A percentile compares a stretch with the other conserved stretches of the same genome.
Evolutionary conservation across 1,140 invertebrate species (phyloP).

Genomic region (Schlechtendalia chinensis): DNA sequence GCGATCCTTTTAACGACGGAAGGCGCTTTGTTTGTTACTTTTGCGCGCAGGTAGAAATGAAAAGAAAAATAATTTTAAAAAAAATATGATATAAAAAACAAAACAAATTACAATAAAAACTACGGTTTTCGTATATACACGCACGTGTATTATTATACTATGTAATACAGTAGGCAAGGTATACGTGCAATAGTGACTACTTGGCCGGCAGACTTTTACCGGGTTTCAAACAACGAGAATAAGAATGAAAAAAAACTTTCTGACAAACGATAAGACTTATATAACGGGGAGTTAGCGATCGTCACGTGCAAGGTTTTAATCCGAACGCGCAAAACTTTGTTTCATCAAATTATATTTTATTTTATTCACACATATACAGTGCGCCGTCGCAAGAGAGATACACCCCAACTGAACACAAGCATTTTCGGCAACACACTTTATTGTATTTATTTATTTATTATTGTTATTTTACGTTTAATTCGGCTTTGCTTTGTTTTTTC

Average conservation of each 20-base stretch:
- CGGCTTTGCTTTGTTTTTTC: not conserved
- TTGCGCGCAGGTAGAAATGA: too few species aligned
- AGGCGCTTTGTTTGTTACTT: not conserved
- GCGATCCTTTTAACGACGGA: not conserved
- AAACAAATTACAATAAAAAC: not conserved
- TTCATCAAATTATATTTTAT: slow-evolving; percentile 38
- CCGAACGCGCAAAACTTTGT: slow-evolving; percentile 1
- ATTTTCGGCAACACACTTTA: too few species aligned
- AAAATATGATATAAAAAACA: too few species aligned
- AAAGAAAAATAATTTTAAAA: too few species aligned
- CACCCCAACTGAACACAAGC: too few species aligned
- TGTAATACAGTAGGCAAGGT: not conserved
- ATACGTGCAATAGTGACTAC: not conserved
- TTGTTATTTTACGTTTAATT: not conserved
- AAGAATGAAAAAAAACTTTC: not conserved
- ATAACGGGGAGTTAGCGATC: not conserved
- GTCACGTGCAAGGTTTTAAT: slow-evolving; percentile 16
- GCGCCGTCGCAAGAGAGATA: too few species aligned
- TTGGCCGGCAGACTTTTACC: not conserved
- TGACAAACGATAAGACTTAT: slow-evolving; percentile 16
- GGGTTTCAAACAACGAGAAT: not conserved
- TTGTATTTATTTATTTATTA: too few species aligned
- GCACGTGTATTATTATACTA: not conserved
- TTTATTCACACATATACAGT: not conserved
- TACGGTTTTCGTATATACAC: not conserved